Conservation (phyloP, 1,140 invertebrate genomes). For the Monomorium pharaonis region DNA sequence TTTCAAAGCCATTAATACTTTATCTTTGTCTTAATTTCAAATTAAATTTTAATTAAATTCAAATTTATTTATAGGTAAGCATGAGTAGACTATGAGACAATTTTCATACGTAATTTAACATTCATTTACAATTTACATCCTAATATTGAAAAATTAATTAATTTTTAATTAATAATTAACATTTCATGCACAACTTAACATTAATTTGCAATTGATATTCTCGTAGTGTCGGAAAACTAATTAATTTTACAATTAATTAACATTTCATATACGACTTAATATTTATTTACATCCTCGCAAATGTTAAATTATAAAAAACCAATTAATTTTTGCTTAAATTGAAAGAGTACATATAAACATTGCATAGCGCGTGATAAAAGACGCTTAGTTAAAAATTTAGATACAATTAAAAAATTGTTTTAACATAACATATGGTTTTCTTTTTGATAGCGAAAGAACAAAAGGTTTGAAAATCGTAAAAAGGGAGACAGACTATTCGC, state of each 20-base stretch:
- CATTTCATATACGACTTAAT: not conserved
- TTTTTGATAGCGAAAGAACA: not conserved
- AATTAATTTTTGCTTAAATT: not conserved
- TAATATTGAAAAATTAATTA: not conserved
- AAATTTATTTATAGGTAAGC: not conserved
- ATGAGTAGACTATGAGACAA: not conserved
- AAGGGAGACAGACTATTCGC: not conserved
- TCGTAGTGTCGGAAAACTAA: not conserved
- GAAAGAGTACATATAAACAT: not conserved
- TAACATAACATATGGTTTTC: not conserved
- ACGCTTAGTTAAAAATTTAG: not conserved
- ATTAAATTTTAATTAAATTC: constrained; percentile 5
- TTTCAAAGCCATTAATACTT: not conserved
- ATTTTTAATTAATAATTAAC: not conserved
- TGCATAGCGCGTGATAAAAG: not conserved
- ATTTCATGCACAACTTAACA: not conserved
- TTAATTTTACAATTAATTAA: constrained; percentile 1
- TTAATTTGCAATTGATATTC: not conserved
- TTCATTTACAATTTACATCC: not conserved
- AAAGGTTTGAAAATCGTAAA: not conserved
- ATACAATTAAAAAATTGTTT: not conserved
- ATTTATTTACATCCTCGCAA: not conserved
- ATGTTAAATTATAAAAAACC: not conserved
- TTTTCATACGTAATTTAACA: not conserved
- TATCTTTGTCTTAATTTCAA: not conserved